phyloP scores from a whole-genome alignment of 2,888 invertebrate genomes.

The Calameuta filiformis region DNA sequence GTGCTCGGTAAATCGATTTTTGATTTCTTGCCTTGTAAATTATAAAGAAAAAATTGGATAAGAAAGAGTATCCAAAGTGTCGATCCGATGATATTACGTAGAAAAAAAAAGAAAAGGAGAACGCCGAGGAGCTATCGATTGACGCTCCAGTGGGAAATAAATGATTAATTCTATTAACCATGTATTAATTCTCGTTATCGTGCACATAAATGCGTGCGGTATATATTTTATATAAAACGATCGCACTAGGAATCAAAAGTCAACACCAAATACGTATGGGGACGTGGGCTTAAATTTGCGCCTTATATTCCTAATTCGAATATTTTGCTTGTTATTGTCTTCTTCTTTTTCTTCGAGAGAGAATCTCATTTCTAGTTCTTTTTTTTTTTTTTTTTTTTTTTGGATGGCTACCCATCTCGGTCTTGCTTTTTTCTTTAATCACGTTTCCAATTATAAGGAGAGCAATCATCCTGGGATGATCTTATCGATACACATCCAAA shows the following conservation, averaged over 20 bases:
- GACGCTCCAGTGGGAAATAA: background rate
- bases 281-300: constrained; percentile 13
- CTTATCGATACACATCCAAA: background rate
- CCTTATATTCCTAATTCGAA: background rate
- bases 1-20: background rate
- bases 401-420: background rate
- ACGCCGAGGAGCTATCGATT: background rate
- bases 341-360: constrained; percentile 28
- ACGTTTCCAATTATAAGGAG: background rate
- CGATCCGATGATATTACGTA: background rate
- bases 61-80: background rate
- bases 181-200: background rate
- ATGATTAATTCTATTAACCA: background rate
- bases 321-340: constrained; percentile 31
- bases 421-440: background rate
- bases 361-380: constrained; percentile 21
- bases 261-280: constrained; percentile 44
- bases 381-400: background rate
- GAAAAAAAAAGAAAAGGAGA: background rate
- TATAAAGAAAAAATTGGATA: background rate
- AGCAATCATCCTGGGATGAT: background rate
- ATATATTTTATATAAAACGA: constrained; percentile 3
- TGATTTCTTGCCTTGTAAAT: background rate
- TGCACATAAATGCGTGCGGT: constrained; percentile 3
- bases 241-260: constrained; percentile 44